Percentiles rank a stretch among this genome's conserved stretches.
These are phyloP conservation scores for Protonemura montana DNA, from an alignment of 2,888 invertebrate genomes.

Conservation along the genomic window DNA sequence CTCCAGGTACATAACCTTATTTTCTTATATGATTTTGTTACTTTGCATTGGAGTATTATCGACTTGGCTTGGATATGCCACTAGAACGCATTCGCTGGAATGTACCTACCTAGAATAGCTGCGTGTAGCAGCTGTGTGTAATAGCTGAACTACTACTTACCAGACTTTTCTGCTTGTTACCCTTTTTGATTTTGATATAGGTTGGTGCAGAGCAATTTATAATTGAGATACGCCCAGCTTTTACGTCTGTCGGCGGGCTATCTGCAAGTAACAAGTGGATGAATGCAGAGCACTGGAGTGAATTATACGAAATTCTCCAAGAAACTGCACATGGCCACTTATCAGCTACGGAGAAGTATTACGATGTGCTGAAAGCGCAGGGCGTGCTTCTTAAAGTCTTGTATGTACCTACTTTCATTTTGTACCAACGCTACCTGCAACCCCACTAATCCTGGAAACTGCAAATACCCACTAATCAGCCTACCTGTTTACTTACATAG, in stretches of 20 bases:
- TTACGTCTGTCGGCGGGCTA: neutral
- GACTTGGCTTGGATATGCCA: too few species aligned
- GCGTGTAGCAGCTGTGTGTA: too few species aligned
- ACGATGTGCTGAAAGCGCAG: neutral
- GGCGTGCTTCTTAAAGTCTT: neutral
- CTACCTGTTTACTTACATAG: too few species aligned
- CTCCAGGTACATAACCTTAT: neutral
- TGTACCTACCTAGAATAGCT: too few species aligned
- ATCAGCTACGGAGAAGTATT: neutral
- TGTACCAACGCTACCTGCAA: too few species aligned
- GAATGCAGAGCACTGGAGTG: slow-evolving; percentile 1
- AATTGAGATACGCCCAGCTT: slow-evolving; percentile 9
- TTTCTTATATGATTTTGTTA: too few species aligned
- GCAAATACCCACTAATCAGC: too few species aligned
- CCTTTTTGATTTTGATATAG: neutral
- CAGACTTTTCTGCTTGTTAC: too few species aligned
- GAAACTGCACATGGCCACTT: neutral
- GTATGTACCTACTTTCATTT: neutral
- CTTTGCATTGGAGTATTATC: too few species aligned
- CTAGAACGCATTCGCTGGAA: too few species aligned
- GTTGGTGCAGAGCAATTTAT: neutral
- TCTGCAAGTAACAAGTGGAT: slow-evolving; percentile 26
- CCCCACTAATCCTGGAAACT: too few species aligned
- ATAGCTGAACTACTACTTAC: too few species aligned
- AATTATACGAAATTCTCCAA: neutral